Evolutionary conservation across 2,113 vertebrate genomes (phyloP), one percentile per base, ranked within the genome.

Genomic region (Nycticorax nycticorax): DNA sequence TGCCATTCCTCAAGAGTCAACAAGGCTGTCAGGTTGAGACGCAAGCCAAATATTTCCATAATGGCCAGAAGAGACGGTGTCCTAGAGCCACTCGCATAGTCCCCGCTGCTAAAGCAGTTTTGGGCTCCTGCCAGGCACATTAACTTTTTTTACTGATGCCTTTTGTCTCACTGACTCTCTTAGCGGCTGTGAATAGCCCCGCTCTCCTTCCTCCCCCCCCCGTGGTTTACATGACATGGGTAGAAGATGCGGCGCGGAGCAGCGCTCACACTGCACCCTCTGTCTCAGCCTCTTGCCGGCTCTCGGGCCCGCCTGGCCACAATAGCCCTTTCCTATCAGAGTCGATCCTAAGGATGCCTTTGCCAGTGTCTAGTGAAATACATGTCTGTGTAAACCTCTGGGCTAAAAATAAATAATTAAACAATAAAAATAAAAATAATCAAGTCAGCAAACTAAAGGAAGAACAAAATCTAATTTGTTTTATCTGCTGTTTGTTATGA

Each of bases 381-480:
- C 92, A 41, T 2, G 27, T 21, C 56, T 74, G 75, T 47, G 39
- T 48, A 78, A 94, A 53, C 89, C 97, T 85, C 96, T 68, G 82
- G 85, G 66, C 91, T 97, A 75, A 97, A 97, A 98, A 96, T 96
- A 98, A 97, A 97, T 88, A 97, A 97, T 95, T 87, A 97, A 96
- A 93, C 59, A 73, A 96, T 96, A 94, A 95, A 90, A 93, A 90
- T 78, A 83, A 92, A 95, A 97, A 97, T 30, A 97, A 96, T 85
- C 92, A 97, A 98, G 96, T 97, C 97, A 97, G 98, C 94, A 96
- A 96, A 95, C 72, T 91, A 43, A 89, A 94, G 56, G 63, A 84
- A 95, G 78, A 88, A 8, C 39, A 84, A 93, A 96, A 85, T 93
- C 88, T 81, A 94, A 96, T 92, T 90, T 85, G 14, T 75, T 93